These are phyloP conservation scores for Semotilus atromaculatus DNA, from an alignment of 2,797 vertebrate species.

Conservation along the genomic window DNA sequence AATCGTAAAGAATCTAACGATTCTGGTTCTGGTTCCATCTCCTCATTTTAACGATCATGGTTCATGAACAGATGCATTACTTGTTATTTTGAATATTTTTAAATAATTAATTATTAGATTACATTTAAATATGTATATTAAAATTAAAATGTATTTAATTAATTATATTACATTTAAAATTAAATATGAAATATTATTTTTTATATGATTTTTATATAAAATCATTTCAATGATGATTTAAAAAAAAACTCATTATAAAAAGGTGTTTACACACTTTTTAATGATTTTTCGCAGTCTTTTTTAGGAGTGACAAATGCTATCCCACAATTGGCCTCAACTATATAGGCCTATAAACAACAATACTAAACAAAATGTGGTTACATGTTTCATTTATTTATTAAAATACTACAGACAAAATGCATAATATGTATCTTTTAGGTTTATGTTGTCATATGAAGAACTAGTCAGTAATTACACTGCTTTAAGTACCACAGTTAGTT, in stretches of 20 bases:
- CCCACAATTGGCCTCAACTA: background rate
- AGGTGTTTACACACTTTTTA: background rate
- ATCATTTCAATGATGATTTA: background rate
- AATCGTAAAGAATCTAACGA: conserved; percentile 28
- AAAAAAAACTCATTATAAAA: background rate
- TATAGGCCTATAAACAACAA: background rate
- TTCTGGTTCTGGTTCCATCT: background rate
- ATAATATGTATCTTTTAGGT: background rate
- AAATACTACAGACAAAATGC: background rate
- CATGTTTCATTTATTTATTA: background rate
- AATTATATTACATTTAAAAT: background rate
- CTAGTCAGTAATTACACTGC: background rate
- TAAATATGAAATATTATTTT: background rate
- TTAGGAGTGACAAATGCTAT: background rate
- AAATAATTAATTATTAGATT: background rate
- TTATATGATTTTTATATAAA: background rate
- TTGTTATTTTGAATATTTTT: no score
- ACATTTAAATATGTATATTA: background rate
- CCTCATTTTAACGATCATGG: background rate
- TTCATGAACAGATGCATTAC: background rate
- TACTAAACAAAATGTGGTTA: background rate
- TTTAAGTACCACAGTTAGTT: background rate
- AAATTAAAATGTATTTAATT: no score
- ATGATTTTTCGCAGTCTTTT: background rate
- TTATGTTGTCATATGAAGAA: background rate